Base-by-base conservation (phyloP, 2,888 invertebrate genomes). In the Acronicta aceris region DNA sequence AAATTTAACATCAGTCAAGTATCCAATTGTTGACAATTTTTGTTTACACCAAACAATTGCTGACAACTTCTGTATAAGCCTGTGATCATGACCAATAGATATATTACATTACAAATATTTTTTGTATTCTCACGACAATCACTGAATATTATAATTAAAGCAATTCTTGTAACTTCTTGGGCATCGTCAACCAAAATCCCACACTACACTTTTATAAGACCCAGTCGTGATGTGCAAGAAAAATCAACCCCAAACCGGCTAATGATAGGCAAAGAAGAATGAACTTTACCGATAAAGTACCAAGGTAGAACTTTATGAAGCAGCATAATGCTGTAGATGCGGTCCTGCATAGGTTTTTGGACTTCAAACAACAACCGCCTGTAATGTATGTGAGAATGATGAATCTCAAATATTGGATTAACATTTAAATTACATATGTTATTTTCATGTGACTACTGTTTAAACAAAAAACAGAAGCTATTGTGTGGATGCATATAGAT, bases 351-450 rank as follows among this genome's bases (percentile, higher is more conserved):
- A 60, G 62, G 52, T 64, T 73, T 42, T 60, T 48, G 58, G 65
- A 65, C 59, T 55, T 69, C 79, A 79, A 86, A 88, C 83, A 79
- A 72, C 62, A 42, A 68, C 87, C 88, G 86, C 81, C 62, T n/a
- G 47, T 85, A 87, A 89, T 85, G 79, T 86, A 89, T 87, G 86
- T 88, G 88, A 72, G 89, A 89, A 81, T 69, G 72, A 69, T 72
- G 75, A 81, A 76, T 81, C 78, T 79, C 75, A 79, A 78, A 70
- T 70, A 70, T 71, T 56, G 68, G 66, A 87, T 89, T 87, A 81
- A 69, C 83, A 87, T 88, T 75, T 82, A 81, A 83, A 86, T 71
- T 76, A 82, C 83, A 78, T 80, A 69, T 73, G 74, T 79, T 74
- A 84, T 83, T 83, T 83, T 81, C 81, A 81, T 81, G 79, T 73